Base-by-base conservation (phyloP, 2,797 vertebrate species). In the Chrysocyon brachyurus region DNA sequence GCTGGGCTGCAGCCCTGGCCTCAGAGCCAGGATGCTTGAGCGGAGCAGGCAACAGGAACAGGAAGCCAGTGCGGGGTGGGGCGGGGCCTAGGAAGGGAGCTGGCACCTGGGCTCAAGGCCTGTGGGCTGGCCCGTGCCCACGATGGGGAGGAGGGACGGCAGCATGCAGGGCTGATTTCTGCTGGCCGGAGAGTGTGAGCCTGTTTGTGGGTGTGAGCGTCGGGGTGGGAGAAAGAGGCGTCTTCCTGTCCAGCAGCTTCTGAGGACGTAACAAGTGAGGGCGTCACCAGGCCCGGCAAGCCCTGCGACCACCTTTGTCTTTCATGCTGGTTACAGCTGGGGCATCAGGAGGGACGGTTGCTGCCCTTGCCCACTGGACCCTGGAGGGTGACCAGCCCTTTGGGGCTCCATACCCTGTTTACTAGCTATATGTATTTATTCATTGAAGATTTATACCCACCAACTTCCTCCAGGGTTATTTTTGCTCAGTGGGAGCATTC, bases 391-490 rank as follows among this genome's bases (percentile, higher is more conserved):
- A 24, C 81, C 12, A 0, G 82, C 72, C 75, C 54, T 49, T 15
- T 4, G 16, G 85, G 85, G n/a, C 40, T 77, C 78, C 46, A 11
- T 19, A 36, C 88, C 92, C 84, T 90, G 21, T 94, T 96, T 92
- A 93, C 90, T 92, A 94, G 90, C 66, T 72, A 9, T 87, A 56
- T 59, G 93, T 73, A 75, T 91, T 93, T 97, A 91, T 82, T 97
- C 94, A 94, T 94, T 90, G 97, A 95, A 88, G 97, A 97, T 96
- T 98, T 96, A 97, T 97, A 94, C 92, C 90, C 97, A 90, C 92
- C 95, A 91, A 96, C 97, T 98, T 97, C 97, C 97, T 97, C 96
- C 78, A 73, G 82, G 85, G 93, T 97, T 98, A 97, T 96, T 97
- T 97, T 97, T 94, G 93, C 95, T 95, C 95, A 33, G 73, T 97